Percentiles rank a stretch among this genome's conserved stretches.
Conservation (phyloP, 2,113 vertebrate species). For the Cranoglanis bouderius region DNA sequence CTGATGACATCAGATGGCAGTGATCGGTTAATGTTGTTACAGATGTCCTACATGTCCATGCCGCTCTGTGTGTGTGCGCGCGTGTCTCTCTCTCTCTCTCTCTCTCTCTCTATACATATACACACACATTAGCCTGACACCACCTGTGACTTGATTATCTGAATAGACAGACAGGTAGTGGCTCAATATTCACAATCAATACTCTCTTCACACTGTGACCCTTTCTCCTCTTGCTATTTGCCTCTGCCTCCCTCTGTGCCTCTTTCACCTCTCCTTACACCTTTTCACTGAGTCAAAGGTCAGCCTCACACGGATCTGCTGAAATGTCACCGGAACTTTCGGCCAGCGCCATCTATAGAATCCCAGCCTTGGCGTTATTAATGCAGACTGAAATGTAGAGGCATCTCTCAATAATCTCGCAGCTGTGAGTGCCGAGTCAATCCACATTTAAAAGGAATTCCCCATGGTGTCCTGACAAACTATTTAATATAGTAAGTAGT, state of each 20-base stretch:
- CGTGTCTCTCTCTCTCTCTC: background rate
- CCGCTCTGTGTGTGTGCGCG: too few relatives aligned
- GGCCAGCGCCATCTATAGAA: slow-evolving; percentile 42
- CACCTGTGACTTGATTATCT: background rate
- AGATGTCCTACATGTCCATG: background rate
- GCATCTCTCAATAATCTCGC: background rate
- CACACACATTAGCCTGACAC: background rate
- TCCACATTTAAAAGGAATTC: background rate
- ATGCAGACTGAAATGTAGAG: background rate
- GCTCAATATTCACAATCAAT: slow-evolving; percentile 21
- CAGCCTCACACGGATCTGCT: slow-evolving; percentile 63
- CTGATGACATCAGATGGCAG: background rate
- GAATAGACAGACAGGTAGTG: background rate
- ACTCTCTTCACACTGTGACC: slow-evolving; percentile 18
- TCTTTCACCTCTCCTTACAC: slow-evolving; percentile 57
- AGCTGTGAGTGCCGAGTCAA: background rate
- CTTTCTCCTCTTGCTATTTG: slow-evolving; percentile 18
- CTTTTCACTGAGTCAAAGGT: slow-evolving; percentile 62
- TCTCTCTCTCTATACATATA: background rate
- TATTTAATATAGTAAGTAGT: background rate
- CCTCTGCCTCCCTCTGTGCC: slow-evolving; percentile 47
- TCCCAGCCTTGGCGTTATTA: background rate
- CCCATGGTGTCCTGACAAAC: background rate
- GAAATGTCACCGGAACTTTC: slow-evolving; percentile 72
- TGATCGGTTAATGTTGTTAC: background rate